Conservation (phyloP, 2,797 vertebrate species). For the Pseudochromis fuscus region DNA sequence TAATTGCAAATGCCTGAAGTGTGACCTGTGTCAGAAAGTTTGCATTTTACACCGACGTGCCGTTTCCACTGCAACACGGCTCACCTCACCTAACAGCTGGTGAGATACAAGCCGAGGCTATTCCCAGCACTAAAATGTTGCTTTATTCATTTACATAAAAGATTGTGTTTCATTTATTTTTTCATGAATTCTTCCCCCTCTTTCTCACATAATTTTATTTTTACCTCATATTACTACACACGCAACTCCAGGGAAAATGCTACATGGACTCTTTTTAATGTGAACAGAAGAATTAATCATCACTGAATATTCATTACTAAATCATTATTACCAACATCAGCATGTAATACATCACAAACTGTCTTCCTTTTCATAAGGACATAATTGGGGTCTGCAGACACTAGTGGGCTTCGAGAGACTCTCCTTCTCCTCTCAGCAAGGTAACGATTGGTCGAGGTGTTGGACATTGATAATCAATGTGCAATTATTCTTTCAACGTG, state of each 20-base stretch:
- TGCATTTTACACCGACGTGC: conserved; percentile 60
- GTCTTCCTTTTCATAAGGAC: conserved; percentile 28
- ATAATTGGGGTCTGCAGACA: conserved; percentile 28
- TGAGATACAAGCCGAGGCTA: conserved; percentile 35
- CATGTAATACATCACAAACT: conserved; percentile 38
- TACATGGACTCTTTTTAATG: not conserved
- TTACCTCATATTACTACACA: not conserved
- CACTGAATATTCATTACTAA: conserved; percentile 36
- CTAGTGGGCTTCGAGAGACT: conserved; percentile 25
- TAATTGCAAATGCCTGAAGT: conserved; percentile 81
- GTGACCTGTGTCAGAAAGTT: conserved; percentile 75
- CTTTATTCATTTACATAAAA: conserved; percentile 23
- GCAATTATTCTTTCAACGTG: conserved; percentile 72
- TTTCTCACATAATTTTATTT: not conserved
- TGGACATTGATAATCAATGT: conserved; percentile 70
- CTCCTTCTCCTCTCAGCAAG: conserved; percentile 23
- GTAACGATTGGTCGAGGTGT: conserved; percentile 47
- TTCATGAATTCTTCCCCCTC: not conserved
- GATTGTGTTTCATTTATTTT: not conserved
- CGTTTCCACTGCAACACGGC: conserved; percentile 37
- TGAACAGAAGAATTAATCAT: conserved; percentile 13
- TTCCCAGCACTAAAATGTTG: conserved; percentile 26
- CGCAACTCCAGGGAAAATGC: not conserved
- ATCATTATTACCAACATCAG: conserved; percentile 36
- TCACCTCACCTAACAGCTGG: conserved; percentile 56